Evolutionary conservation across 2,888 invertebrate genomes (phyloP), one percentile per base, ranked within the genome.

Genomic region (Ochropleura leucogaster): DNA sequence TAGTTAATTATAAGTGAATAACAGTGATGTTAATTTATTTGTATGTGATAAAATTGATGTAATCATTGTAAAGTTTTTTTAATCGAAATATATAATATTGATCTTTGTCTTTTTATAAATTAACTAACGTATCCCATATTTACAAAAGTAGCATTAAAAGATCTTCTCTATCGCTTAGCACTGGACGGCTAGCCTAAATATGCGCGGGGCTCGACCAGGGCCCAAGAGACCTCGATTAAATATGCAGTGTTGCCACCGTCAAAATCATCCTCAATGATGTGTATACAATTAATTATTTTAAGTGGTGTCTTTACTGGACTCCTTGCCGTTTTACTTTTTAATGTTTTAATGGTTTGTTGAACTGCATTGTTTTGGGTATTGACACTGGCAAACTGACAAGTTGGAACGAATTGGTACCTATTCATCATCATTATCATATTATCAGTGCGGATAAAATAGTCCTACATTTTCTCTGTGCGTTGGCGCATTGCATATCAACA

Each of bases 191-290:
- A 9, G 10, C 68, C 42, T 8, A 49, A 14, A 40, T 9, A 51
- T 16, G 44, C 47, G 62, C 64, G 12, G 20, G 67, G 53, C 55
- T 68, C 66, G 69, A 65, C 51, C 63, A 47, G 69, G 42, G 20
- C 72, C 60, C 72, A 53, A 57, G 80, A 76, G 80, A 84, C 80
- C 81, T 79, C 69, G 66, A 55, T 80, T 77, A 86, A 86, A 85
- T 78, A 84, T 87, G 80, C 74, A 72, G 63, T 72, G 74, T 73
- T 78, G 71, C 76, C 67, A 71, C 74, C 64, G 65, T 65, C 63
- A 76, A 82, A 76, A 81, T 74, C 53, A 71, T 68, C 65, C 71
- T 18, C 63, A 74, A 75, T 80, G 10, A 68, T 62, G 10, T 30
- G 30, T 30, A 30, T 55, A 42, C 67, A 63, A 40, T 68, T 66